A percentile compares a stretch with the other conserved stretches of the same genome.
Conservation (phyloP, 2,113 vertebrate genomes). For the Octodon degus region DNA sequence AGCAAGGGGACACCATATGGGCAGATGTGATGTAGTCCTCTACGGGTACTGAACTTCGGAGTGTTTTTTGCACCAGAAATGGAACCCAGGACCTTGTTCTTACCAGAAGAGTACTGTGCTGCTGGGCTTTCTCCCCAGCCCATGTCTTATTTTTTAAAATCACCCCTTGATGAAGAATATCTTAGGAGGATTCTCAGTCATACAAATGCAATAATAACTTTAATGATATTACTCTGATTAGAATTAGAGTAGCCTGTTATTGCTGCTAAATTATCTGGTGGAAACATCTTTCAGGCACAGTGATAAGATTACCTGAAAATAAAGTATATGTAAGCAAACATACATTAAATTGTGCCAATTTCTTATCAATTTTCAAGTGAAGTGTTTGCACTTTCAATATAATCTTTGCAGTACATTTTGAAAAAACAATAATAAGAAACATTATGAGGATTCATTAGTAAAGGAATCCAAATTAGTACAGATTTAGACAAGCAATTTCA, state of each 20-base stretch:
- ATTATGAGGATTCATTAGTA: neutral
- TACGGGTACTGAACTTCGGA: rapidly evolving
- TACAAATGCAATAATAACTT: neutral
- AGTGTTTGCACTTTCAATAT: neutral
- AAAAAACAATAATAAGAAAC: neutral
- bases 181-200: neutral
- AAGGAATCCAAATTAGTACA: neutral
- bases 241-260: neutral
- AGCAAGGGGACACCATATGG: neutral
- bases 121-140: too few species aligned
- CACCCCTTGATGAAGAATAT: neutral
- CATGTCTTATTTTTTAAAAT: neutral
- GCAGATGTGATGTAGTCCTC: rapidly evolving
- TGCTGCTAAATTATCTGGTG: neutral
- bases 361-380: neutral
- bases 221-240: neutral
- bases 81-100: too few species aligned
- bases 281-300: neutral
- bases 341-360: neutral
- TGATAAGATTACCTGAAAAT: neutral
- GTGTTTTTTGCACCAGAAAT: too few species aligned
- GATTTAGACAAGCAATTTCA: neutral
- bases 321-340: neutral
- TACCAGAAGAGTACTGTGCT: too few species aligned
- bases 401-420: neutral